Conservation (phyloP, 2,113 vertebrate genomes). For the Sciurus niger region DNA sequence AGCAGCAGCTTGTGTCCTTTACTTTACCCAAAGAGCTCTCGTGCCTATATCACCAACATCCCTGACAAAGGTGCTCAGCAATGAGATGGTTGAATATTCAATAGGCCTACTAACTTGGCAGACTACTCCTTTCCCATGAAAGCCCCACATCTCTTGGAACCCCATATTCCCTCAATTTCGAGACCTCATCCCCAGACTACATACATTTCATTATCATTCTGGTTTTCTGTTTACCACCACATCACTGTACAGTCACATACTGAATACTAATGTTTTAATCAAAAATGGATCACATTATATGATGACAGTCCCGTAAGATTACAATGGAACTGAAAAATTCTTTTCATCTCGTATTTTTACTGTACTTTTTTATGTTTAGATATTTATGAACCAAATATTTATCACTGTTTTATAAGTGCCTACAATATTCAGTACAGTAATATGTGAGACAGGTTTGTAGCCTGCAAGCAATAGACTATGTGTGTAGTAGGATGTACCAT, state of each 20-base stretch:
- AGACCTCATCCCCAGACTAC: conserved; percentile 2
- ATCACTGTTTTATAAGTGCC: neutral
- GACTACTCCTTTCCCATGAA: neutral
- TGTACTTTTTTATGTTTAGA: neutral
- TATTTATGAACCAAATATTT: neutral
- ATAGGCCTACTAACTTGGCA: neutral
- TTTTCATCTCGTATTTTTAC: neutral
- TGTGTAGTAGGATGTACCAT: neutral
- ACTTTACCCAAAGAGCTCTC: neutral
- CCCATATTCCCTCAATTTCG: neutral
- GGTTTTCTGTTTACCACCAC: neutral
- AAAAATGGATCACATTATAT: neutral
- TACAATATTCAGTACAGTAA: neutral
- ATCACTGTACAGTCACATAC: neutral
- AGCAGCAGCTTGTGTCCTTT: neutral
- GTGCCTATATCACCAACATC: neutral
- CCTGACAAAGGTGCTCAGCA: conserved; percentile 16
- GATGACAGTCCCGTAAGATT: neutral
- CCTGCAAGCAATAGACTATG: neutral
- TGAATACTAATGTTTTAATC: neutral
- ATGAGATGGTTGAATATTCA: neutral
- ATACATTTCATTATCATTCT: neutral
- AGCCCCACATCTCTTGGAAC: neutral
- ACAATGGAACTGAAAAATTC: neutral
- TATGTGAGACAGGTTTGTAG: neutral